phyloP scores from a whole-genome alignment of 2,797 vertebrate species.

The Chelon auratus region DNA sequence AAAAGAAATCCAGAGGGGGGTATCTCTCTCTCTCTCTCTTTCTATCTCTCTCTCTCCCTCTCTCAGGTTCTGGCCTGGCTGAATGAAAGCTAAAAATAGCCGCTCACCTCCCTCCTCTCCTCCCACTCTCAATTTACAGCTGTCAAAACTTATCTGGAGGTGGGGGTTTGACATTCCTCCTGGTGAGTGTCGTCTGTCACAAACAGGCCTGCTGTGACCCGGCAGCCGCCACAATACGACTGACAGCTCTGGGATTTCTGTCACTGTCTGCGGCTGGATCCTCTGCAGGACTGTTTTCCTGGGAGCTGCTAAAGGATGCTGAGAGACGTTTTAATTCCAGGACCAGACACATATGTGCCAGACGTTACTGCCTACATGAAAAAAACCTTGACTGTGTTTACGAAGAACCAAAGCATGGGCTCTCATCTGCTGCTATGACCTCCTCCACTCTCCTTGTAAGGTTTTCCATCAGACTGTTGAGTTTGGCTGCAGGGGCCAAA shows the following conservation, averaged over 20 bases:
- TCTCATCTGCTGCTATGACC: too few relatives aligned
- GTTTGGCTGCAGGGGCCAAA: too few relatives aligned
- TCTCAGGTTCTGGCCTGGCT: constrained; percentile 36
- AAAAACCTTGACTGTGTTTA: too few relatives aligned
- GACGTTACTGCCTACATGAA: too few relatives aligned
- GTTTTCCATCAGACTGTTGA: background rate
- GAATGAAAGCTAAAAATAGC: constrained; percentile 84
- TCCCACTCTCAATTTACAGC: constrained; percentile 72
- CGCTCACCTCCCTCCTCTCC: constrained; percentile 14
- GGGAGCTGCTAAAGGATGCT: background rate
- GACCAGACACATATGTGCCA: too few relatives aligned
- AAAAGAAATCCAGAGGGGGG: background rate
- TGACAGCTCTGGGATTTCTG: constrained; percentile 25
- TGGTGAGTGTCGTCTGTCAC: constrained; percentile 52
- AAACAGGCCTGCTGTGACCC: constrained; percentile 10
- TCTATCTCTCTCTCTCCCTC: background rate
- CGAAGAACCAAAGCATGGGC: background rate
- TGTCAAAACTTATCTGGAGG: constrained; percentile 81
- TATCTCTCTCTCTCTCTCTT: background rate
- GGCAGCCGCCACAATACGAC: constrained; percentile 2
- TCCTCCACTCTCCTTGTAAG: background rate
- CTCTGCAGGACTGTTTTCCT: background rate
- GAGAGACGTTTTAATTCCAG: background rate
- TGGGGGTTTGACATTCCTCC: constrained; percentile 48
- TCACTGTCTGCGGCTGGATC: constrained; percentile 15